Percentiles rank a stretch among this genome's conserved stretches.
Conservation (phyloP, 1,140 invertebrate genomes). For the Semibalanus balanoides region DNA sequence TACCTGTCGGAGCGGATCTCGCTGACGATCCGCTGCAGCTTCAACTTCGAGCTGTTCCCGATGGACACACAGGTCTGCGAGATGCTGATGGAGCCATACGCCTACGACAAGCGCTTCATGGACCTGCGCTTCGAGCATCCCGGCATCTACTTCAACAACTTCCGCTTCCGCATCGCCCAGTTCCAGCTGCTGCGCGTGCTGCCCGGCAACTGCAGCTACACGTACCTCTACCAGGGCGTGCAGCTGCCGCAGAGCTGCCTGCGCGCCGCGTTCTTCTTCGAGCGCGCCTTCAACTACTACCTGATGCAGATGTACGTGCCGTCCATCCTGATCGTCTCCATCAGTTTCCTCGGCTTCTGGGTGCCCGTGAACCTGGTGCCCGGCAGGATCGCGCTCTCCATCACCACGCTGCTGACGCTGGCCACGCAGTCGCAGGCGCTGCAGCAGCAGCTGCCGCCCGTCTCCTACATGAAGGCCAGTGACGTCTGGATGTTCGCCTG, state of each 20-base stretch:
- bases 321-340: conserved; percentile 14
- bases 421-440: conserved; percentile 11
- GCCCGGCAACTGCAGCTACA: not conserved
- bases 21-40: conserved; percentile 11
- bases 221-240: not conserved
- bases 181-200: not conserved
- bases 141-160: not conserved
- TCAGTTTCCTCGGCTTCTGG: conserved; percentile 19
- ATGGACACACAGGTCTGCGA: conserved; percentile 13
- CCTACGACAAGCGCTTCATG: not conserved
- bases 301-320: conserved; percentile 18
- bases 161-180: not conserved
- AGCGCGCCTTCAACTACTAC: conserved; percentile 9
- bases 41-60: conserved; percentile 15
- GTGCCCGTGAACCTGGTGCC: conserved; percentile 18
- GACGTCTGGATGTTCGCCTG: not conserved
- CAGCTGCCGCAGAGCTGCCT: not conserved
- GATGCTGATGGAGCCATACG: not conserved
- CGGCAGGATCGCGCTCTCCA: conserved; percentile 17
- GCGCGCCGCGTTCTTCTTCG: conserved; percentile 3
- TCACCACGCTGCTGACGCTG: conserved; percentile 20
- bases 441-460: conserved; percentile 3
- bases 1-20: not conserved
- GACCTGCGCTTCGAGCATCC: not conserved
- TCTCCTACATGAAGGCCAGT: conserved; percentile 9